phyloP scores from a whole-genome alignment of 92 coral and sea anemone species.

The Diadumene lineata region DNA sequence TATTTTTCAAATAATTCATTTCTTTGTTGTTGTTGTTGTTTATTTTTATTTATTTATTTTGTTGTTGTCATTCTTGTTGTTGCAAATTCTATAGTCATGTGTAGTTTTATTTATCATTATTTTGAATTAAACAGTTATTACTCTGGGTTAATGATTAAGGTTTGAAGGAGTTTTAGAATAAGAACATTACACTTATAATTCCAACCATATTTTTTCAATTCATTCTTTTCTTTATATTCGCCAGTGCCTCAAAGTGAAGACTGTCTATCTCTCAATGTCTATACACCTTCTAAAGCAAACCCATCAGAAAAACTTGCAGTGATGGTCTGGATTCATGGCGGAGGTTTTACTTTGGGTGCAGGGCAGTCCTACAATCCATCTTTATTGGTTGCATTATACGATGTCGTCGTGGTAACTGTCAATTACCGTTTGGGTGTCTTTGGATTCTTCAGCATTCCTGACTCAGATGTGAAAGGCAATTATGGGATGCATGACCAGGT shows the following conservation, averaged over 20 bases:
- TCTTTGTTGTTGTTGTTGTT: too few relatives aligned
- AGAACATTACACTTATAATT: too few relatives aligned
- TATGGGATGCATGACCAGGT: slow-evolving; percentile 70
- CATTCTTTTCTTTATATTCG: too few relatives aligned
- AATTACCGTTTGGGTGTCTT: slow-evolving; percentile 73
- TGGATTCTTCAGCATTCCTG: slow-evolving; percentile 70
- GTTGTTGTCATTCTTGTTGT: too few relatives aligned
- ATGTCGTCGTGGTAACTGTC: slow-evolving; percentile 65
- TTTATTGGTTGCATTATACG: slow-evolving; percentile 43
- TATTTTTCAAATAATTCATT: too few relatives aligned
- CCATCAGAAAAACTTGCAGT: slow-evolving; percentile 43
- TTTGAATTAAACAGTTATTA: too few relatives aligned
- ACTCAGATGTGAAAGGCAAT: slow-evolving; percentile 60
- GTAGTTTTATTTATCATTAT: too few relatives aligned
- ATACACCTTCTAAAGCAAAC: slow-evolving; percentile 29
- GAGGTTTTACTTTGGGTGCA: slow-evolving; percentile 36
- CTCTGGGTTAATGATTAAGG: too few relatives aligned
- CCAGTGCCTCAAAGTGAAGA: slow-evolving; percentile 44
- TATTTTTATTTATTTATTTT: too few relatives aligned
- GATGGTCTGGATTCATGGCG: slow-evolving; percentile 78
- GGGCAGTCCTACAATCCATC: slow-evolving; percentile 17
- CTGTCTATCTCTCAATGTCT: slow-evolving; percentile 65
- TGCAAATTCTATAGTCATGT: too few relatives aligned
- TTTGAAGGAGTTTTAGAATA: too few relatives aligned
- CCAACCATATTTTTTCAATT: too few relatives aligned